phyloP scores from a whole-genome alignment of 1,140 invertebrate genomes.

The Caenorhabditis remanei region DNA sequence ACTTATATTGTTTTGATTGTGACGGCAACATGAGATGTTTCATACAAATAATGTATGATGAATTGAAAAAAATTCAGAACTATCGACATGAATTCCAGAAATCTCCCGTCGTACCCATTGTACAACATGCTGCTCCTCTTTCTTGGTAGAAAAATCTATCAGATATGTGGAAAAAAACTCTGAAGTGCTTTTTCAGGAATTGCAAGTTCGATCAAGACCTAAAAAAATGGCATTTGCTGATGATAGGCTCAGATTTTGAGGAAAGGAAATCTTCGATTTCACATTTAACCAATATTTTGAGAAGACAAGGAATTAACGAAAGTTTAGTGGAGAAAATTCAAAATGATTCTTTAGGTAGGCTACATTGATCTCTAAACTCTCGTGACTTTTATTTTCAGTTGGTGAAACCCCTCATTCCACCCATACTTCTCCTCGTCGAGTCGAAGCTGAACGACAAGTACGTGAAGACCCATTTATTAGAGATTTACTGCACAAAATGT shows the following conservation, averaged over 20 bases:
- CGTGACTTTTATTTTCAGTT: neutral
- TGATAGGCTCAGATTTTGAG: conserved; percentile 6
- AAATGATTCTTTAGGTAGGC: neutral
- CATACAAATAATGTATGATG: neutral
- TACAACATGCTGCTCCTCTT: neutral
- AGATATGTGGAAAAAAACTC: neutral
- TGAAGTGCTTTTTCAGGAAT: neutral
- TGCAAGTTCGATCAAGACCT: conserved; percentile 8
- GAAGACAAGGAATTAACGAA: neutral
- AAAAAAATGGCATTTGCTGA: conserved; percentile 21
- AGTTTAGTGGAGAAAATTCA: neutral
- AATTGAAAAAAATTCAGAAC: neutral
- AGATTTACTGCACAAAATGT: conserved; percentile 22
- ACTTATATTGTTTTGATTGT: neutral
- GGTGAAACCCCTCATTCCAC: conserved; percentile 20
- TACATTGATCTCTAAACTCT: neutral
- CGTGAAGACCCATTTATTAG: conserved; percentile 11
- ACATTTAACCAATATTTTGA: neutral
- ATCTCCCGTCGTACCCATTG: neutral
- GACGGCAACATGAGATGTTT: conserved; percentile 17
- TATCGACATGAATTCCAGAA: neutral
- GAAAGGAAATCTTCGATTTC: conserved; percentile 19
- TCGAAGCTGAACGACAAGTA: conserved; percentile 16
- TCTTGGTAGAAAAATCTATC: neutral
- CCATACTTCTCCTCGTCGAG: neutral